Percentiles rank a stretch among this genome's conserved stretches.
phyloP scores from a whole-genome alignment of 2,888 invertebrate genomes.

The Lithosia quadra region DNA sequence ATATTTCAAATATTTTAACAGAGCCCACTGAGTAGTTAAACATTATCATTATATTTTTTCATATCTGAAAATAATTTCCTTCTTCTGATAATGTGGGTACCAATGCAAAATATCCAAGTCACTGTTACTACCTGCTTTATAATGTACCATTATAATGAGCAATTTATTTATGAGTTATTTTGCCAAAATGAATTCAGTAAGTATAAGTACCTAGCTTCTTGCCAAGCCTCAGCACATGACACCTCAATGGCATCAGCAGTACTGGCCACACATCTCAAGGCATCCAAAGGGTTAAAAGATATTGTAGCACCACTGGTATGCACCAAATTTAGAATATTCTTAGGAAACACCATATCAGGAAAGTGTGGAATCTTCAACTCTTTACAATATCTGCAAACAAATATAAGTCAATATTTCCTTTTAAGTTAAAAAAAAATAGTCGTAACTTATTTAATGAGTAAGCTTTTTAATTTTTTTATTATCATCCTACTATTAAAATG shows the following conservation, averaged over 20 bases:
- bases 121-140: too few species aligned
- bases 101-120: too few species aligned
- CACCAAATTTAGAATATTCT: slow-evolving; percentile 91
- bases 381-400: slow-evolving; percentile 88
- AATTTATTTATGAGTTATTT: too few species aligned
- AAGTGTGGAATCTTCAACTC: slow-evolving; percentile 94
- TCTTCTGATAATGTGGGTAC: too few species aligned
- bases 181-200: background rate
- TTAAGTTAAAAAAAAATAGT: background rate
- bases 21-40: too few species aligned
- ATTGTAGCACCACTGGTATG: slow-evolving; percentile 91
- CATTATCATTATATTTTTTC: too few species aligned
- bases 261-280: slow-evolving; percentile 92
- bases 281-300: slow-evolving; percentile 96
- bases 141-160: too few species aligned
- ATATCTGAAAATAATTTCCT: too few species aligned
- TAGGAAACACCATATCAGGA: slow-evolving; percentile 99
- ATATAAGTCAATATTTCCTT: background rate
- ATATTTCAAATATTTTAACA: too few species aligned
- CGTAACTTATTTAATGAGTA: too few species aligned
- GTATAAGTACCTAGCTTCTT: slow-evolving; percentile 91
- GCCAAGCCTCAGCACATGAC: slow-evolving; percentile 96
- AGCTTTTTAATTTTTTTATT: too few species aligned
- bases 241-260: slow-evolving; percentile 93
- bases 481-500: too few species aligned